Evolutionary conservation across 2,888 invertebrate species (phyloP).

Genomic region (Tenthredo distinguenda): DNA sequence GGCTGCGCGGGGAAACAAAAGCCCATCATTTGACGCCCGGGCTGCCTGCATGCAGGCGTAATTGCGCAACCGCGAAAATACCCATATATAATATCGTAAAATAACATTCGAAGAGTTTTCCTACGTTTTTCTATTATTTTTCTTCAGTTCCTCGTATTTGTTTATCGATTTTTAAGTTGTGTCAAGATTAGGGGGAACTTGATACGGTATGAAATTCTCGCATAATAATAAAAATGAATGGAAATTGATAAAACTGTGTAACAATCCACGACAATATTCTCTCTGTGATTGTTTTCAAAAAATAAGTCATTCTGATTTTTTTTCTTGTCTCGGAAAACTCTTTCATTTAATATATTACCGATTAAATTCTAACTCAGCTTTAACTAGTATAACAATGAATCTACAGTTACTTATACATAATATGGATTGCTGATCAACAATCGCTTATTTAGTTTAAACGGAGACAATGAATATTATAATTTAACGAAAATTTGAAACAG

Average conservation of each 20-base stretch:
- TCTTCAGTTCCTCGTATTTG: neutral
- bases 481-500: neutral
- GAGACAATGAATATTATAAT: conserved; percentile 10
- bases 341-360: neutral
- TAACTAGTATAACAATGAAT: conserved; percentile 31
- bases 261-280: neutral
- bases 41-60: too few relatives aligned
- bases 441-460: neutral
- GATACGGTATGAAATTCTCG: neutral
- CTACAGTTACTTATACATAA: conserved; percentile 6
- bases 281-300: neutral
- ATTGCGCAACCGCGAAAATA: too few relatives aligned
- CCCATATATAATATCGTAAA: neutral
- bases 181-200: neutral
- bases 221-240: neutral
- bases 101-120: neutral
- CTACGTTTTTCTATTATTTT: neutral
- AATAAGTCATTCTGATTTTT: neutral
- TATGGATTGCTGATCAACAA: neutral
- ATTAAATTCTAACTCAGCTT: conserved; percentile 39
- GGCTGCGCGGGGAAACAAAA: too few relatives aligned
- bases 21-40: too few relatives aligned
- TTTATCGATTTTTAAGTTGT: neutral
- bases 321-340: neutral
- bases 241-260: neutral